Evolutionary conservation across 2,113 vertebrate genomes (phyloP), one percentile per base, ranked within the genome.

Genomic region (Oreochromis niloticus): DNA sequence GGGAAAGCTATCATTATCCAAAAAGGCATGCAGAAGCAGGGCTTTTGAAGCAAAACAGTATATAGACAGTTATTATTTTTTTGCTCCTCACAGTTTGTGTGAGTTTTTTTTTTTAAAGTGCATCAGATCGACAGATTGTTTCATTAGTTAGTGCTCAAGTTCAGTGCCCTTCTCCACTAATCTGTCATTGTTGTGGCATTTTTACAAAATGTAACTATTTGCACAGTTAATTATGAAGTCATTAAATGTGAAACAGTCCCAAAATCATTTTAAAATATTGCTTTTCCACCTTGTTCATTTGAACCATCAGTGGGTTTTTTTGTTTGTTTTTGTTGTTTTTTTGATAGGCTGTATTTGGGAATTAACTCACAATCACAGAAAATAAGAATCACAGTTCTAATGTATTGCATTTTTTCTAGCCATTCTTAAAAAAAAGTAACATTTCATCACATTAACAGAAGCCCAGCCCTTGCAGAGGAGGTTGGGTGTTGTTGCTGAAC

Each of bases 191-290:
- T 14, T 46, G 68, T 17, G 24, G 19, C 19, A 19, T 61, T 9
- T 9, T 61, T 16, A 34, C 1, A 17, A 63, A 34, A 73, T 43
- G 8, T 17, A 16, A 68, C 19, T 68, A 39, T 27, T 75, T 75
- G 16, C 71, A 50, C 43, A 75, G 16, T 48, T 75, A 75, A 48
- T 75, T 48, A 75, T 75, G 71, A 75, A 48, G 14, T 30, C 43
- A 48, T 48, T 75, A 75, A 48, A 48, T 75, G 41, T 27, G 16
- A 75, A 75, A 75, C 14, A 9, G 24, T 27, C 41, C 9, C 9
- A 75, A 50, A 75, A 46, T 43, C 2, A 50, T 27, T 73, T 73
- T 46, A 73, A 46, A 9, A 30, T 73, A 50, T 30, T 75, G 14
- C 10, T 75, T 75, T 75, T 12, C 24, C 9, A 75, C 43, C 71